phyloP scores from a whole-genome alignment of 2,113 vertebrate species.

The Melozone crissalis region DNA sequence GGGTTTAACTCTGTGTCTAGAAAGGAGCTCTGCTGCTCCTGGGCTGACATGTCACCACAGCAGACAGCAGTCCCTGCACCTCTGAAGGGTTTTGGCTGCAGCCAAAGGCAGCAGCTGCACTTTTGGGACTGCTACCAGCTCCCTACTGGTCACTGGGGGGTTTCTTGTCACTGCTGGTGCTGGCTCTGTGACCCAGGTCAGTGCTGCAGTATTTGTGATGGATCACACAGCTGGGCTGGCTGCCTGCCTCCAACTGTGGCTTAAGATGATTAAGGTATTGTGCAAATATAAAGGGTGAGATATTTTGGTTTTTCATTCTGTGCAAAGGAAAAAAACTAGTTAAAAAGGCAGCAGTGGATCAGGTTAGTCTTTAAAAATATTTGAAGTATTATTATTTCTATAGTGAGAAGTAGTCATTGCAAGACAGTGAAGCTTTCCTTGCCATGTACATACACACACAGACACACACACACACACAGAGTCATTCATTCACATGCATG shows the following conservation, averaged over 20 bases:
- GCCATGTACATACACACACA: not conserved
- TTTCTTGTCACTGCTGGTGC: rapidly evolving
- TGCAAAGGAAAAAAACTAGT: not conserved
- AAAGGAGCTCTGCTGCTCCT: not conserved
- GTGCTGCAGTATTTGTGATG: not conserved
- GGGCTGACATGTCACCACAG: rapidly evolving
- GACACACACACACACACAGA: not conserved
- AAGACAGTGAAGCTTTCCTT: not conserved
- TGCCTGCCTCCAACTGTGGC: not conserved
- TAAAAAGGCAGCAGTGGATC: not conserved
- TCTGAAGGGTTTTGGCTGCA: not conserved
- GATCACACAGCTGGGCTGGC: not conserved
- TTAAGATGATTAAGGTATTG: not conserved
- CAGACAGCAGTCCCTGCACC: rapidly evolving
- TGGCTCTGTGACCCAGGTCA: not conserved
- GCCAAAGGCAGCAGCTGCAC: not conserved
- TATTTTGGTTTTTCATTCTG: not conserved
- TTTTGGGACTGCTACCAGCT: not conserved
- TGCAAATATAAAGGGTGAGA: not conserved
- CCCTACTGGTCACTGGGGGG: rapidly evolving
- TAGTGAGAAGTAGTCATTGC: not conserved
- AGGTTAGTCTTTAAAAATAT: not conserved
- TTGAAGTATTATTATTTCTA: not conserved
- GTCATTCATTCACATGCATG: rapidly evolving
- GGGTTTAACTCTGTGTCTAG: not conserved